Conservation (phyloP, 2,797 vertebrate genomes). For the Peromyscus aztecus region DNA sequence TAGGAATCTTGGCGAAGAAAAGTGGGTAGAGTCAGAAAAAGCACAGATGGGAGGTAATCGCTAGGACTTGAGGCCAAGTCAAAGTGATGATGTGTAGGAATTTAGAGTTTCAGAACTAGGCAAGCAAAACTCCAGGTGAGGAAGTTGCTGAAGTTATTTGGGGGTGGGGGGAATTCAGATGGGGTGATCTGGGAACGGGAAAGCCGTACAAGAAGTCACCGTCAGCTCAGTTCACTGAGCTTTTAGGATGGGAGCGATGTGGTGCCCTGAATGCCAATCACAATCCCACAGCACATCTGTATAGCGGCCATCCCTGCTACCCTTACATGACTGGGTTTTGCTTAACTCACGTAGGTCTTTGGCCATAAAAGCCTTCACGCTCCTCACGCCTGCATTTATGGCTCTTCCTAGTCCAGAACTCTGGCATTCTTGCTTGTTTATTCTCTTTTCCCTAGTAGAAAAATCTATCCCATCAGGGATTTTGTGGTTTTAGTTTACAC, state of each 20-base stretch:
- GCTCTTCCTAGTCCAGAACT: not conserved
- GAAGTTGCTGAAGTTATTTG: not conserved
- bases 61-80: not conserved
- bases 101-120: not conserved
- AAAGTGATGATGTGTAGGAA: not conserved
- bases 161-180: not conserved
- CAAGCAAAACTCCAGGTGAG: not conserved
- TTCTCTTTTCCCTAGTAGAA: constrained; percentile 13
- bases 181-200: not conserved
- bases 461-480: not conserved
- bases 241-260: not conserved
- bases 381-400: not conserved
- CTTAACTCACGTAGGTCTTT: not conserved
- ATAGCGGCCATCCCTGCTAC: not conserved
- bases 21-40: not conserved
- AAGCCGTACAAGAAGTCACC: not conserved
- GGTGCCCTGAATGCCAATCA: too few relatives aligned
- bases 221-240: not conserved
- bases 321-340: too few relatives aligned
- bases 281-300: not conserved
- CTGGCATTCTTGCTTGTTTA: not conserved
- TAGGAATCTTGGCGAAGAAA: not conserved
- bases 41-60: not conserved
- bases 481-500: constrained; percentile 29
- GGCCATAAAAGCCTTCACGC: not conserved